Percentiles rank a stretch among this genome's conserved stretches.
phyloP scores from a whole-genome alignment of 2,888 invertebrate species.

The Yponomeuta evonymella region DNA sequence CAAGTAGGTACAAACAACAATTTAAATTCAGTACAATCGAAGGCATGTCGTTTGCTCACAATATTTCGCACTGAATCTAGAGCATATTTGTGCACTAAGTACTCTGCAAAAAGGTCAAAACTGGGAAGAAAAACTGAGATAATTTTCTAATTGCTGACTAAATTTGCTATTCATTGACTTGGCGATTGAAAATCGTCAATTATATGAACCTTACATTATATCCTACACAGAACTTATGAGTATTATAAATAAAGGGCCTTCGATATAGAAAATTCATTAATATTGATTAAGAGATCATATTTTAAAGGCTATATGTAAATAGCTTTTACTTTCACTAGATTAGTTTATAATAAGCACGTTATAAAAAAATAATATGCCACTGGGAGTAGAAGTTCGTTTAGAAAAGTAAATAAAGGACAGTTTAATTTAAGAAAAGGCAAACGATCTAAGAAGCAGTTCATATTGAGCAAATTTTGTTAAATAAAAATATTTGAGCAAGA shows the following conservation, averaged over 20 bases:
- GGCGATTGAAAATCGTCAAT: background rate
- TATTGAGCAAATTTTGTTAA: slow-evolving; percentile 72
- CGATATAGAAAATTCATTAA: slow-evolving; percentile 68
- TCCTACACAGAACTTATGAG: slow-evolving; percentile 71
- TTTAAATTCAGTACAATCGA: slow-evolving; percentile 29
- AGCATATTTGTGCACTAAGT: slow-evolving; percentile 46
- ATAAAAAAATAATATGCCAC: slow-evolving; percentile 59
- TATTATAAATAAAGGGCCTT: slow-evolving; percentile 71
- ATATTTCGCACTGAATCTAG: slow-evolving; percentile 19
- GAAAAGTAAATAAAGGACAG: background rate
- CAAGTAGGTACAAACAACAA: slow-evolving; percentile 28
- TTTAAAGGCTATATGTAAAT: slow-evolving; percentile 56
- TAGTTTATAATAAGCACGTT: slow-evolving; percentile 66
- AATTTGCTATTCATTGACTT: slow-evolving; percentile 7
- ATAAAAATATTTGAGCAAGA: slow-evolving; percentile 70
- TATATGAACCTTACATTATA: slow-evolving; percentile 44
- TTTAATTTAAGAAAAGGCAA: slow-evolving; percentile 5
- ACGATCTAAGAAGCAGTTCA: slow-evolving; percentile 34
- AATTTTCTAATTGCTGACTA: background rate
- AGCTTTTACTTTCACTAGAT: slow-evolving; percentile 62
- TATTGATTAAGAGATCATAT: slow-evolving; percentile 77
- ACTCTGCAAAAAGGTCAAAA: slow-evolving; percentile 27
- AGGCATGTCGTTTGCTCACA: slow-evolving; percentile 34
- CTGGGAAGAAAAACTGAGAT: background rate
- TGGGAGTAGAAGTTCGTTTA: slow-evolving; percentile 33